These are phyloP conservation scores for Amblyornis subalaris DNA, from an alignment of 2,113 vertebrate species.

Conservation along the genomic window DNA sequence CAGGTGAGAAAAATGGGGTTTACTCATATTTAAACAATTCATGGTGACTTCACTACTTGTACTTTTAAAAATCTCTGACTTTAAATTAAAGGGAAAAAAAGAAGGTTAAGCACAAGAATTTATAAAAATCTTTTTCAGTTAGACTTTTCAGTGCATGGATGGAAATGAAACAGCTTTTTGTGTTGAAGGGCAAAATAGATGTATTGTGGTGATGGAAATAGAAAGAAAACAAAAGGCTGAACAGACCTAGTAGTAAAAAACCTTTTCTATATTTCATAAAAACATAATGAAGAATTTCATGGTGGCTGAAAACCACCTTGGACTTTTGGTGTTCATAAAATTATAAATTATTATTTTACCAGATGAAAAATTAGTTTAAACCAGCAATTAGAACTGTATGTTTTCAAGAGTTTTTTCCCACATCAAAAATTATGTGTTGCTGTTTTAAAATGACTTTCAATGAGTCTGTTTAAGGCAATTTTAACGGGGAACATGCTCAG, in stretches of 20 bases:
- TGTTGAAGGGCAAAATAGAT: constrained; percentile 23
- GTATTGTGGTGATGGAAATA: constrained; percentile 16
- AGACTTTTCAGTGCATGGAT: neutral
- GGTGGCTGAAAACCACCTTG: neutral
- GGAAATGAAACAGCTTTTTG: constrained; percentile 28
- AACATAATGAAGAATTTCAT: constrained; percentile 1
- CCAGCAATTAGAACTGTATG: neutral
- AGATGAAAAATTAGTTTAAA: constrained; percentile 17
- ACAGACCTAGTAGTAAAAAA: neutral
- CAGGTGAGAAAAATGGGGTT: neutral
- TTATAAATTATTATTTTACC: neutral
- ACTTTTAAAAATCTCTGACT: neutral
- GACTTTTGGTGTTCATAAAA: neutral
- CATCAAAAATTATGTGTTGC: neutral
- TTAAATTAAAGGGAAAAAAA: neutral
- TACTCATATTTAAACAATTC: neutral
- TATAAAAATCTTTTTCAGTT: neutral
- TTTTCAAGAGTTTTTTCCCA: neutral
- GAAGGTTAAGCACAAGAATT: neutral
- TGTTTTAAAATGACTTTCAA: neutral
- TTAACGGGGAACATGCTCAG: neutral
- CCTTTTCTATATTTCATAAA: constrained; percentile 3
- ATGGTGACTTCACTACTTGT: neutral
- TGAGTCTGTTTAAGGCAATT: neutral
- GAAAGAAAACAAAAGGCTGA: constrained; percentile 39